Base-by-base conservation (phyloP, 2,888 invertebrate genomes). In the Papilio gigon region DNA sequence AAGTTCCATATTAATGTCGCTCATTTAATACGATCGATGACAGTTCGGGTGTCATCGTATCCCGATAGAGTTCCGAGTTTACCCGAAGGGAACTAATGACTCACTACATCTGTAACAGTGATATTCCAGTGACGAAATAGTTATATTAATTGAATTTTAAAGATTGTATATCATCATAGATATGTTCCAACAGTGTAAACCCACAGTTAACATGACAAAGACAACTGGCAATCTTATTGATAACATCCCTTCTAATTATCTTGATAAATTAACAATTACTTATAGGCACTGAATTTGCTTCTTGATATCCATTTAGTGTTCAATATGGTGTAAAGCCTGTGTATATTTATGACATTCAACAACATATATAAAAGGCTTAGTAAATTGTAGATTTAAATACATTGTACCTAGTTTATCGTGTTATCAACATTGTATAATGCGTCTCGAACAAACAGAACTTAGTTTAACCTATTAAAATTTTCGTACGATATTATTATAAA, bases 251-350 rank as follows among this genome's bases (percentile, higher is more conserved):
- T 20, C 42, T 14, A 17, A 22, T 6, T 22, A 25, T 50, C 25
- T 5, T 27, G 25, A 50, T 14, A 50, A 50, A 25, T 22, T 22
- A 47, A 47, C 20, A 47, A n/a, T n/a, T 53, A 53, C 25, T 14
- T 27, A 50, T 30, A 53, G 53, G 53, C 53, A 53, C 53, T 53
- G 53, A 30, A n/a, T 53, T 53, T 53, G 27, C 30, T 12, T 50
- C n/a, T 27, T 53, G 14, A n/a, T n/a, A 27, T 6, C 25, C 1
- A 25, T 3, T 33, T 33, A 33, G 22, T 47, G 6, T 6, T 30
- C 20, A 50, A 22, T 50, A 50, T 50, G 25, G 22, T n/a, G 25
- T 50, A 50, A 25, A 50, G 25, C 25, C 8, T 50, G 20, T 53
- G 53, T 53, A 53, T 53, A 30, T 50, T 2, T 14, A 25, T n/a